A percentile compares a stretch with the other conserved stretches of the same genome.
phyloP scores from a whole-genome alignment of 2,888 invertebrate species.

The Epinotia brunnichana region DNA sequence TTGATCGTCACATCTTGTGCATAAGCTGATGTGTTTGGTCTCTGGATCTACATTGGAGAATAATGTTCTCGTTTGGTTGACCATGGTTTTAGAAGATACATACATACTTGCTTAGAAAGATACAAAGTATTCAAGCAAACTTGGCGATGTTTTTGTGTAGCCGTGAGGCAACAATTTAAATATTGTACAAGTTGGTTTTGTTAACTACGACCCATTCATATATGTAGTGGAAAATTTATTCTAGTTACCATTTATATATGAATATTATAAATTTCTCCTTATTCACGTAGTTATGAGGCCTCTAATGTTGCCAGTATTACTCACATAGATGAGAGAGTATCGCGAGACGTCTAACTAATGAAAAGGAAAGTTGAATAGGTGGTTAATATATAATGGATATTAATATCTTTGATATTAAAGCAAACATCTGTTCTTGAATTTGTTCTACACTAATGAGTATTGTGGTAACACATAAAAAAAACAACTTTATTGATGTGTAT shows the following conservation, averaged over 20 bases:
- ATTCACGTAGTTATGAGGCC: not conserved
- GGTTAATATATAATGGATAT: not conserved
- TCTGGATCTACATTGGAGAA: not conserved
- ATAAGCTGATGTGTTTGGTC: too few species aligned
- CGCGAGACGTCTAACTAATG: not conserved
- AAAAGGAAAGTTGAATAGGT: slow-evolving; percentile 4
- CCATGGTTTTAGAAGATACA: not conserved
- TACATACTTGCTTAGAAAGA: slow-evolving; percentile 17
- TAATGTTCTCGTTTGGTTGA: not conserved
- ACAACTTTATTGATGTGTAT: too few species aligned
- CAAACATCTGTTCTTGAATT: not conserved
- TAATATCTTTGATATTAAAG: not conserved
- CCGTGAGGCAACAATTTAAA: slow-evolving; percentile 4
- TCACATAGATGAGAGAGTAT: too few species aligned
- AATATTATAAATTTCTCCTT: not conserved
- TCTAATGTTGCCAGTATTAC: not conserved
- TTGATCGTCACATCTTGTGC: not conserved
- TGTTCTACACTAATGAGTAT: not conserved
- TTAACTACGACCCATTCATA: not conserved
- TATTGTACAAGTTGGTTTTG: slow-evolving; percentile 12
- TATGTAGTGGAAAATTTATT: not conserved
- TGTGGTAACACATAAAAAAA: too few species aligned
- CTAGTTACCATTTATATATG: not conserved
- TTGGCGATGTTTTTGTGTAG: slow-evolving; percentile 1
- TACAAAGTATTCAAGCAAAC: slow-evolving; percentile 13